Percentiles rank a stretch among this genome's conserved stretches.
Conservation (phyloP, 1,140 invertebrate species). For the Melipona quadrifasciata region DNA sequence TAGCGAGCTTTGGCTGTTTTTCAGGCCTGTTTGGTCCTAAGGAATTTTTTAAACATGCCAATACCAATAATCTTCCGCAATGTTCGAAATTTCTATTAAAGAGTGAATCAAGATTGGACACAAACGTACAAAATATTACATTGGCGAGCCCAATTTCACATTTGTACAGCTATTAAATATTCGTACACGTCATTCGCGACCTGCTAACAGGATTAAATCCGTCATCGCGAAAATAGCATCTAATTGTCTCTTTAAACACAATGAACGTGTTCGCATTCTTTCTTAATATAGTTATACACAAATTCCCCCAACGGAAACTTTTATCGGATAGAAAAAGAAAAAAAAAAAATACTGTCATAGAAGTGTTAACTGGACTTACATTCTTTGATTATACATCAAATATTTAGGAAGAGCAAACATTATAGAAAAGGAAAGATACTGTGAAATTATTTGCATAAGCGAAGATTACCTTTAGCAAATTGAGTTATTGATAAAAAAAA, state of each 20-base stretch:
- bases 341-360: neutral
- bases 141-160: no score
- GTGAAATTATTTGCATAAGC: neutral
- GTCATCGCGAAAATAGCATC: conserved; percentile 30
- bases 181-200: conserved; percentile 16
- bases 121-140: neutral
- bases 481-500: neutral
- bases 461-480: neutral
- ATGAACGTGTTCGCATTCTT: conserved; percentile 6
- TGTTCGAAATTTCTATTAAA: no score
- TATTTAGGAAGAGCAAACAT: no score
- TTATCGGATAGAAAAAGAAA: neutral
- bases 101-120: no score
- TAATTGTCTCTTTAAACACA: conserved; percentile 46
- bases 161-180: neutral
- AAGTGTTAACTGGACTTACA: neutral
- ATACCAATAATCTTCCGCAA: no score
- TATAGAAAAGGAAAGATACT: neutral
- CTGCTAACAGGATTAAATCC: conserved; percentile 43
- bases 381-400: neutral
- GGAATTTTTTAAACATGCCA: neutral
- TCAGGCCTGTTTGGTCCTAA: neutral
- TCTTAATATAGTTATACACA: conserved; percentile 9
- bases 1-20: conserved; percentile 33
- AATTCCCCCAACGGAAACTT: neutral